Evolutionary conservation across 2,113 vertebrate genomes (phyloP), one percentile per base, ranked within the genome.

Genomic region (Thunnus thynnus): DNA sequence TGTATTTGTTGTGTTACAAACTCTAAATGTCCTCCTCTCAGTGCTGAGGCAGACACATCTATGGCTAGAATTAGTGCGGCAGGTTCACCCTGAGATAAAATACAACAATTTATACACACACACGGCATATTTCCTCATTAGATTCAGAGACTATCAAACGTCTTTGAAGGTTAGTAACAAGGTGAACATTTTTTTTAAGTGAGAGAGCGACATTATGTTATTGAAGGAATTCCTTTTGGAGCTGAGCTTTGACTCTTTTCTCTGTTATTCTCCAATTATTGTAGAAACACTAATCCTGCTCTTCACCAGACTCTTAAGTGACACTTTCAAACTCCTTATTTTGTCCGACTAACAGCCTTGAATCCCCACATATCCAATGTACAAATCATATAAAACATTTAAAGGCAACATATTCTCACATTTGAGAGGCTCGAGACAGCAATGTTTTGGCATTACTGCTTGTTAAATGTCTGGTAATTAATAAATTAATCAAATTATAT

Each of bases 21-120:
- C 32, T 92, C 90, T 78, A 96, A 69, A 55, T 95, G 88, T 52
- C 95, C 95, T 57, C 88, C 91, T 89, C 86, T 88, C 56, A 95
- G 85, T 0, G 95, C 93, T 14, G 86, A 62, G 2, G 83, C 57
- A 1, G 94, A 96, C 12, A 96, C 94, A 44, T 96, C 95, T 30
- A 96, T 72, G 18, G 95, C 95, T 12, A 96, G 70, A 20, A 96
- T 88, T 80, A 96, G 88, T 0, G 88, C 94, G 30, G 94, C 92
- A 36, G 93, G 46, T 32, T 93, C 91, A 2, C 63, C 88, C 94
- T 95, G 79, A 52, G 13, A 78, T 7, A 4, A 63, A 72, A 13
- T 2, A 75, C 51, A 86, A 36, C 20, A 8, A 2, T 22, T 46
- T 32, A 32, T 0, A 62, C 56, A 78, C 1, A 66, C 52, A 78